Evolutionary conservation across 2,113 vertebrate genomes (phyloP), one percentile per base, ranked within the genome.

Genomic region (Cyanoderma ruficeps): DNA sequence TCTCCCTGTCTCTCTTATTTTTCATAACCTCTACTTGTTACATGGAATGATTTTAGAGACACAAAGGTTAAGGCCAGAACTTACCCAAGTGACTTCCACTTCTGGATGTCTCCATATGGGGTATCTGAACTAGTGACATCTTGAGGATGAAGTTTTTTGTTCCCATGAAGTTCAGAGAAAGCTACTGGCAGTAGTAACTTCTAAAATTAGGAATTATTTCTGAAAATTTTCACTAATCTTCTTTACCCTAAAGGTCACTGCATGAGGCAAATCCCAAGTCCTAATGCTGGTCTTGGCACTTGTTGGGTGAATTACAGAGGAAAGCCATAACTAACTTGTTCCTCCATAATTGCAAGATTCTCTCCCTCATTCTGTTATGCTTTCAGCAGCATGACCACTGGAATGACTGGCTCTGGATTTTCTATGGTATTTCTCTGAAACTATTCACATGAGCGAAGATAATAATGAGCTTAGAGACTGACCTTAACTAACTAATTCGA

Each of bases 101-200:
- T 95, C 67, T 61, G 56, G 56, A 68, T 69, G n/a, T 72, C 71
- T 79, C 44, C 28, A 33, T 63, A 89, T 4, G 6, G 78, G 31
- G n/a, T 72, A 33, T 71, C 81, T 89, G 89, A 90, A 86, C 44
- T 22, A 77, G 42, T 86, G 56, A 79, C 76, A 53, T 80, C 59
- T 44, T 68, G 7, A 37, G 39, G 55, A 41, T 61, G 16, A 33
- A 77, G 44, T 9, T 52, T 52, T 80, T 67, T 47, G 64, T 90
- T 96, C 92, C 71, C 94, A 89, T 33, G 65, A 80, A 84, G 33
- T 87, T 94, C 85, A 75, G 31, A 90, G 83, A 86, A 91, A 95
- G 44, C 14, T 65, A 68, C 20, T 79, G 37, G 61, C 79, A 65
- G 28, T 79, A 6, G 0, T 60, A 79, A 64, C 41, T 64, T 88